A percentile compares a stretch with the other conserved stretches of the same genome.
Conservation (phyloP, 2,797 vertebrate species). For the Hemibagrus guttatus region DNA sequence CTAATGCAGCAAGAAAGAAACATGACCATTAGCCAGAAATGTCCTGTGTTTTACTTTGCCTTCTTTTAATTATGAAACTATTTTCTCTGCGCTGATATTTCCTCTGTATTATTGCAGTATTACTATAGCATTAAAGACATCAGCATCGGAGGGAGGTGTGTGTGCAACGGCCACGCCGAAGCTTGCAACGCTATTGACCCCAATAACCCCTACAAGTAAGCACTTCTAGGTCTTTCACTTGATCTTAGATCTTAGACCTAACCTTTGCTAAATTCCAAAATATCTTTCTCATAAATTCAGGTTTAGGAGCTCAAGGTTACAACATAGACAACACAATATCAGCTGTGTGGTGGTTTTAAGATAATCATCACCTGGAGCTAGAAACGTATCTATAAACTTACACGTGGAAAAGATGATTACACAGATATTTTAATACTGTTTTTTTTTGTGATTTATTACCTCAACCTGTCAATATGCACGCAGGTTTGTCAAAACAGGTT, state of each 20-base stretch:
- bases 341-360: neutral
- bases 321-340: neutral
- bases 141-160: slow-evolving; percentile 85
- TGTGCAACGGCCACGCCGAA: slow-evolving; percentile 86
- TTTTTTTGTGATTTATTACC: neutral
- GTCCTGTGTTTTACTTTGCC: neutral
- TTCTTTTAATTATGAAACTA: neutral
- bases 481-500: slow-evolving; percentile 7
- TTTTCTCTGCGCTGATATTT: neutral
- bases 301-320: neutral
- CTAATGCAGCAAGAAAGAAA: neutral
- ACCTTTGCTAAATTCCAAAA: neutral
- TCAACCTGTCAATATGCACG: neutral
- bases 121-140: slow-evolving; percentile 92
- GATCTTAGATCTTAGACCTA: too few relatives aligned
- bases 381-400: neutral
- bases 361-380: neutral
- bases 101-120: slow-evolving; percentile 70
- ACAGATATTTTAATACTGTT: neutral
- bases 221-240: neutral
- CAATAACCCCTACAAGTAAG: slow-evolving; percentile 89
- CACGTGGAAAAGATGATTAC: neutral
- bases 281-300: neutral
- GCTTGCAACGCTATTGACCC: slow-evolving; percentile 89
- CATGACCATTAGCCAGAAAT: neutral